Evolutionary conservation across 2,888 invertebrate genomes (phyloP), one percentile per base, ranked within the genome.

Genomic region (Temnothorax rugatulus): DNA sequence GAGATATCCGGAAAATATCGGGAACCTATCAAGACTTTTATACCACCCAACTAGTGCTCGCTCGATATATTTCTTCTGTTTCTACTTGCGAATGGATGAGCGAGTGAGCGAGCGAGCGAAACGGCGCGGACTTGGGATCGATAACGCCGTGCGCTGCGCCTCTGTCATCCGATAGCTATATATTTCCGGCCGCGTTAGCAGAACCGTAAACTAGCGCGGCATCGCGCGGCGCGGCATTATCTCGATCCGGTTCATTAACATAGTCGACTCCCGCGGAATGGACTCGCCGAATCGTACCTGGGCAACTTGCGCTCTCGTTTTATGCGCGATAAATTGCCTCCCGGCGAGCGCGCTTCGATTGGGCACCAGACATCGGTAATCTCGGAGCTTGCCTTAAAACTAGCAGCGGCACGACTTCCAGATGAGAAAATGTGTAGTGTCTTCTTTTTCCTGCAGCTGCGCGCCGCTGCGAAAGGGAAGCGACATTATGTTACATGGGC

Each of bases 181-280:
- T 90, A 90, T 89, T 91, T 92, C 89, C 91, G 89, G 89, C 88
- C 89, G 89, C 88, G 91, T 92, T 91, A 90, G 90, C 89, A 90
- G 89, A 86, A 85, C 86, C 90, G 86, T 92, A 90, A 91, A 92
- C 87, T 86, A 86, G 52, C 15, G 86, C 15, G 86, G 83, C 85
- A 81, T 84, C 76, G 89, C 89, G 79, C 79, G 71, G 89, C 89
- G 79, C 79, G 68, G 88, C 87, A 90, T 90, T 90, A 90, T 90
- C 89, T 90, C 87, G 88, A 87, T 90, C 86, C 87, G 88, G 89
- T 89, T 90, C 89, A 90, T 90, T 90, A 90, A 90, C 90, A 90
- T 90, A 90, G 86, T 74, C 90, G 66, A 86, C 82, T 75, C 64
- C 84, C 86, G 84, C 82, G 86, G 85, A 90, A 90, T 85, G 84